phyloP scores from a whole-genome alignment of 1,140 invertebrate species.

The Drosophila yakuba region DNA sequence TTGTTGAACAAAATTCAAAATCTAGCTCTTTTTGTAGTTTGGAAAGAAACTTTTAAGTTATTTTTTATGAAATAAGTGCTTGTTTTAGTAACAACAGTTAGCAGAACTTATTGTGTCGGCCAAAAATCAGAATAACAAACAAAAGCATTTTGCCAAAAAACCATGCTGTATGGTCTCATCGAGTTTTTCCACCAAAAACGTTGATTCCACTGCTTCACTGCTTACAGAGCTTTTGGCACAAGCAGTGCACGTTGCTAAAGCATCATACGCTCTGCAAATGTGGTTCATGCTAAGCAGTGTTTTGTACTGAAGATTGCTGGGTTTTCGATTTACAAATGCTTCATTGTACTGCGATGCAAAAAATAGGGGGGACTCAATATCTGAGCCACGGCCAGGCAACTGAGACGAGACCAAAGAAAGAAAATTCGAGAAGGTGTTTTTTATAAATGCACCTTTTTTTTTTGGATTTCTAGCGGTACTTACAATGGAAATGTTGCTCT shows the following conservation, averaged over 20 bases:
- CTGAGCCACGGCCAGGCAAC: conserved; percentile 12
- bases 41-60: no score
- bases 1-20: no score
- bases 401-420: conserved; percentile 13
- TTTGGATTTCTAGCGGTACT: conserved; percentile 6
- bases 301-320: conserved; percentile 3
- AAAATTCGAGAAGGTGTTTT: conserved; percentile 11
- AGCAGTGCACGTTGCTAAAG: not conserved
- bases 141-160: no score
- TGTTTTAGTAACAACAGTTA: not conserved
- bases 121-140: no score
- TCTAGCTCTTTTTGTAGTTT: no score
- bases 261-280: not conserved
- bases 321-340: not conserved
- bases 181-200: not conserved
- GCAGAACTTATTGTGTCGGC: no score
- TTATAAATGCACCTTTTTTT: not conserved
- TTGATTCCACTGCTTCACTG: not conserved
- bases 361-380: conserved; percentile 3
- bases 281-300: not conserved
- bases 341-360: conserved; percentile 6
- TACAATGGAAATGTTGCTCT: conserved; percentile 16
- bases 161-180: not conserved
- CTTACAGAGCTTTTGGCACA: not conserved
- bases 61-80: not conserved